phyloP scores from a whole-genome alignment of 1,140 invertebrate species.

The Zophobas morio region DNA sequence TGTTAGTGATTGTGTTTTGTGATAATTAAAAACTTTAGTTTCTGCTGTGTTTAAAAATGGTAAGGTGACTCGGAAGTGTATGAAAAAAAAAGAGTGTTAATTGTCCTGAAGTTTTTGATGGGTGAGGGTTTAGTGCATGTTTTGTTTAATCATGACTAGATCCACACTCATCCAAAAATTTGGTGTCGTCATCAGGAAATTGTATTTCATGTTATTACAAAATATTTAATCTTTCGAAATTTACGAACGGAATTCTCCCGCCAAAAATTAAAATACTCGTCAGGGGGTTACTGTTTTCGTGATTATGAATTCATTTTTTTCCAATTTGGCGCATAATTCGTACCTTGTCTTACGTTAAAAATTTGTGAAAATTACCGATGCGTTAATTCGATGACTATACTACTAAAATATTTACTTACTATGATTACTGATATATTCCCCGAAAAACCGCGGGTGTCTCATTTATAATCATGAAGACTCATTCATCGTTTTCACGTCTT shows the following conservation, averaged over 20 bases:
- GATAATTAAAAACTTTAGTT: no score
- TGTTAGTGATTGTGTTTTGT: neutral
- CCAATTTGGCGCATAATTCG: no score
- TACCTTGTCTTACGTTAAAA: no score
- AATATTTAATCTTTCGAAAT: no score
- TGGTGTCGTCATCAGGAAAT: constrained; percentile 26
- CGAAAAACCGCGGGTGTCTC: neutral
- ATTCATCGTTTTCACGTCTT: constrained; percentile 20
- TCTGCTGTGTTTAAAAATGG: neutral
- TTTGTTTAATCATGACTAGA: constrained; percentile 65
- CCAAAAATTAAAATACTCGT: neutral
- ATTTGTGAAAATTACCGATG: no score
- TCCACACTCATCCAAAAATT: constrained; percentile 67
- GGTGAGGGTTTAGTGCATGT: constrained; percentile 66
- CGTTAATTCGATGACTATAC: no score
- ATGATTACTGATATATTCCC: neutral
- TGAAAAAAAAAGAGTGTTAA: constrained; percentile 4
- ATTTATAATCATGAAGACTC: neutral
- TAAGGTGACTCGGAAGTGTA: neutral
- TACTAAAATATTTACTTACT: no score
- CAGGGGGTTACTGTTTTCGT: no score
- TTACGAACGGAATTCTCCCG: neutral
- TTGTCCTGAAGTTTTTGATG: constrained; percentile 61
- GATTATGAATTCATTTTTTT: no score
- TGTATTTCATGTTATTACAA: neutral